These are phyloP conservation scores for Aphelinus atriplicis DNA, from an alignment of 1,140 invertebrate species.

Conservation along the genomic window DNA sequence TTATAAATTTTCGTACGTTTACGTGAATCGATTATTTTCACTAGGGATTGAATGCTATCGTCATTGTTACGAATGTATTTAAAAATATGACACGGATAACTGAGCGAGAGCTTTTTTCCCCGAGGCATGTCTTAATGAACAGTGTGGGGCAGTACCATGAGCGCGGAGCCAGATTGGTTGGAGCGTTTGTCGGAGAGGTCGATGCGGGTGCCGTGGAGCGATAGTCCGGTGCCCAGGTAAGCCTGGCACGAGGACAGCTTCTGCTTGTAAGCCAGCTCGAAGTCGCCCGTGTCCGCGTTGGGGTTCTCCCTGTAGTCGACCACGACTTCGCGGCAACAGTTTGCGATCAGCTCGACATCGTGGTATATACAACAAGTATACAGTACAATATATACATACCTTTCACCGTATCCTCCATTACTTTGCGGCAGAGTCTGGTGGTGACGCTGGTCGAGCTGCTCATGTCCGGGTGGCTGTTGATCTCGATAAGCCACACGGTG, in stretches of 20 bases:
- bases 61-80: too few species aligned
- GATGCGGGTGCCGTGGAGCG: conserved; percentile 71
- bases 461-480: conserved; percentile 93
- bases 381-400: conserved; percentile 67
- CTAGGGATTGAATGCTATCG: too few species aligned
- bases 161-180: too few species aligned
- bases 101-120: too few species aligned
- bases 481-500: conserved; percentile 92
- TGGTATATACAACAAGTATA: too few species aligned
- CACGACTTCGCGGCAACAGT: conserved; percentile 72
- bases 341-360: not conserved
- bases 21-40: too few species aligned
- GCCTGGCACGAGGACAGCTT: conserved; percentile 79
- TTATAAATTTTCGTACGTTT: too few species aligned
- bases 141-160: too few species aligned
- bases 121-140: too few species aligned
- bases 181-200: conserved; percentile 1
- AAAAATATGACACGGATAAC: too few species aligned
- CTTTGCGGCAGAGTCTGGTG: conserved; percentile 83
- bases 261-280: conserved; percentile 85
- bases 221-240: conserved; percentile 82
- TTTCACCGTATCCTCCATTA: conserved; percentile 92
- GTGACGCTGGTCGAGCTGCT: conserved; percentile 90
- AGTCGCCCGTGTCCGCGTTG: conserved; percentile 84
- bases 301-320: conserved; percentile 83